Base-by-base conservation (phyloP, 2,113 vertebrate genomes). In the Brachirus orientalis region DNA sequence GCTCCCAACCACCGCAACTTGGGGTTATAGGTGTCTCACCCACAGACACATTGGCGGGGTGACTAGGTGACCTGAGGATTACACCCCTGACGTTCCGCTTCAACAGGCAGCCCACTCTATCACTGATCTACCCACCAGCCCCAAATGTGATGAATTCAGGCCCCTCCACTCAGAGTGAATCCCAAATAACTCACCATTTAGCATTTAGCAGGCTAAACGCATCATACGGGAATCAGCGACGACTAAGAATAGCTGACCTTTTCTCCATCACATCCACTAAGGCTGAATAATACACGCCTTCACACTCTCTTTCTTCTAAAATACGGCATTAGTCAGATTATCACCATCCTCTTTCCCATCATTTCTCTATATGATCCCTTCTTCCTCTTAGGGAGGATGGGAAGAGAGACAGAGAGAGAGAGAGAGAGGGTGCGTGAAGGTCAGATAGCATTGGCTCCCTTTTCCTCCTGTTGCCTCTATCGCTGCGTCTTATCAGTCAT, bases 211-310 rank as follows among this genome's bases (percentile, higher is more conserved):
- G 48, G 56, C 66, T 77, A 69, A 85, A 80, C 55, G 50, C 68
- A 71, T 74, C 79, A 72, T 50, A 36, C 72, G 22, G 63, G 69
- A 73, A 47, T 69, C 48, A 57, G 51, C 47, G 33, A 63, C 18
- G 63, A 71, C 84, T 86, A 84, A 88, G 83, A 91, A 88, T 86
- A 88, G 83, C 59, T 77, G 83, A 87, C 83, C 88, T 89, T 86
- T 85, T 77, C 78, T 80, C 55, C 70, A 66, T 80, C 78, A 68
- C 77, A 79, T 84, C 69, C 66, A 81, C 69, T 56, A 64, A 69
- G 59, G 46, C 74, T 76, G 75, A 84, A 83, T 68, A 83, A 74
- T 69, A 50, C 75, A 77, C 79, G 76, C 77, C 83, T 88, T 81
- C 81, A 80, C 69, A 71, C 74, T 77, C 53, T 28, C 66, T 84